Conservation (phyloP, 2,113 vertebrate species). For the Cyphomyrus plagiostoma region DNA sequence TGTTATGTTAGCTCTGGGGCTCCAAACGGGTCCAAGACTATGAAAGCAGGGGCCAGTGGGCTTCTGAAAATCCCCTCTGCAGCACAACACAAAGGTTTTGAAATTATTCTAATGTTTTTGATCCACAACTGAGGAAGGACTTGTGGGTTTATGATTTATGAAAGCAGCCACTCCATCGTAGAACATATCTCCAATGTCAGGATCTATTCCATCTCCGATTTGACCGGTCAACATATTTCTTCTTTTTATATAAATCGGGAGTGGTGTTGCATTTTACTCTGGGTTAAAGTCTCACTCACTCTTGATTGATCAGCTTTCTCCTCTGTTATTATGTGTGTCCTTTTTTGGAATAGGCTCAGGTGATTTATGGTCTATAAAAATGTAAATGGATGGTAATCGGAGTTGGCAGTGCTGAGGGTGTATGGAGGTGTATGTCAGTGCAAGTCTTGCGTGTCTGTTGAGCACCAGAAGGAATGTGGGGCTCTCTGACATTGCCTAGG, state of each 20-base stretch:
- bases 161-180: background rate
- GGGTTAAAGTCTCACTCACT: background rate
- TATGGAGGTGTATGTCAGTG: background rate
- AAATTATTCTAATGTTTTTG: background rate
- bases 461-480: background rate
- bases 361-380: background rate
- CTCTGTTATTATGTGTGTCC: background rate
- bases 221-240: background rate
- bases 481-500: background rate
- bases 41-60: background rate
- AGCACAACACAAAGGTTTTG: slow-evolving; percentile 3
- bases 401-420: background rate
- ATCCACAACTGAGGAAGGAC: background rate
- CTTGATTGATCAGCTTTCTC: background rate
- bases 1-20: background rate
- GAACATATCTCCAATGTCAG: background rate
- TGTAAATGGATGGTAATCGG: background rate
- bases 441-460: background rate
- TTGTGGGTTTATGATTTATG: slow-evolving; percentile 28
- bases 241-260: background rate
- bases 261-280: background rate
- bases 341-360: background rate
- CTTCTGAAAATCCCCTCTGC: slow-evolving; percentile 3
- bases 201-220: background rate
- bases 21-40: background rate